A percentile compares a stretch with the other conserved stretches of the same genome.
These are phyloP conservation scores for Xenus cinereus DNA, from an alignment of 2,113 vertebrate species.

Conservation along the genomic window DNA sequence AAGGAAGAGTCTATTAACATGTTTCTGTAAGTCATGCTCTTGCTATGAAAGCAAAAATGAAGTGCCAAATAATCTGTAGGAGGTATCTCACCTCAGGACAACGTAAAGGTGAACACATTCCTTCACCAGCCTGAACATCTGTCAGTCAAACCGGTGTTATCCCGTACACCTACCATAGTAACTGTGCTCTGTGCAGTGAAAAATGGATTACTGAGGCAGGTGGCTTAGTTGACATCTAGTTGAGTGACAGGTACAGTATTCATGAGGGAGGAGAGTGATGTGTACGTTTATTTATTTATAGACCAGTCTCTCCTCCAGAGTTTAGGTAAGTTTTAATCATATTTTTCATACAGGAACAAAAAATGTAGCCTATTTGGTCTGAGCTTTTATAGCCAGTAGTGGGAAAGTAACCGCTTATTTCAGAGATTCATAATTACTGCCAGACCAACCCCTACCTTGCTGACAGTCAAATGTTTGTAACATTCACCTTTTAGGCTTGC, in stretches of 20 bases:
- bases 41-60: constrained; percentile 1
- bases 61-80: background rate
- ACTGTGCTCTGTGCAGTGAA: background rate
- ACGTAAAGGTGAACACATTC: background rate
- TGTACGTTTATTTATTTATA: constrained; percentile 43
- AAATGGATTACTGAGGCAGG: constrained; percentile 24
- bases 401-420: background rate
- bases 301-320: background rate
- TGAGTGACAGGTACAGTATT: constrained; percentile 40
- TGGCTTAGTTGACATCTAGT: constrained; percentile 12
- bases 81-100: background rate
- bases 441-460: background rate
- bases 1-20: background rate
- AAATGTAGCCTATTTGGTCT: background rate
- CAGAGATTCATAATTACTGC: background rate
- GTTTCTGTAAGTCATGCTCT: background rate
- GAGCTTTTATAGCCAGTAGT: background rate
- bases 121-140: background rate
- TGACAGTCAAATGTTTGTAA: background rate
- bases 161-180: background rate
- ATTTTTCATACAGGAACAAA: background rate
- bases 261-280: background rate
- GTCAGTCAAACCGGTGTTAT: constrained; percentile 13
- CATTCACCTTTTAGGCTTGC: background rate
- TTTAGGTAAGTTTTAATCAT: background rate